Evolutionary conservation across 1,140 invertebrate species (phyloP), one percentile per base, ranked within the genome.

Genomic region (Anadara kagoshimensis): DNA sequence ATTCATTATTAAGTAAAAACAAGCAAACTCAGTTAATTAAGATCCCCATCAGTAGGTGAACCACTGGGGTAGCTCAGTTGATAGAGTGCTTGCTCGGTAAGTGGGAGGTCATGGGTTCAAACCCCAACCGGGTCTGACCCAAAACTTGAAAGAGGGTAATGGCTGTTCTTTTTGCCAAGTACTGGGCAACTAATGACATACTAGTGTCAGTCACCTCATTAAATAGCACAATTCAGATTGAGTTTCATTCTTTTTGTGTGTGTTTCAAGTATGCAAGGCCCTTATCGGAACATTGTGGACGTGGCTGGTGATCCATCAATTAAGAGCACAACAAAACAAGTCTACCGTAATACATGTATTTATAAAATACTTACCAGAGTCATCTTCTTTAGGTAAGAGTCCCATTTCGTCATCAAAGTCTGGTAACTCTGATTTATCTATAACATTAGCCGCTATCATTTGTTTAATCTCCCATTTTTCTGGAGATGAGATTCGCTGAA

Each of bases 401-500:
- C 91, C 91, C 14, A 84, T 88, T 72, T 91, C 91, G 45, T 91
- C 91, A 83, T 91, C 91, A 85, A 90, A 91, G 75, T 91, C 90
- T 4, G 90, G 91, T 68, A 90, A 77, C 67, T 91, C 90, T 44
- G 86, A 86, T 24, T 85, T 81, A 26, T 90, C 86, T 5, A 92
- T 88, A 0, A 86, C 89, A 59, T 93, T 94, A 4, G 95, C 96
- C 29, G 95, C 94, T 76, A 95, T 93, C 95, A 97, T 96, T 82
- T 93, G 92, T 78, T 93, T 92, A 4, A 92, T 82, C 83, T 93
- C 93, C 92, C 92, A 93, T 66, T 91, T 93, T 86, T 99, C 98
- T 0, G 98, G 98, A 29, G 97, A 99, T 0, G 98, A 98, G 47
- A 99, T 94, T 70, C 97, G 91, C 51, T 97, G 83, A 59, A 82